A percentile compares a stretch with the other conserved stretches of the same genome.
These are phyloP conservation scores for Idaea straminata DNA, from an alignment of 2,888 invertebrate species.

Conservation along the genomic window DNA sequence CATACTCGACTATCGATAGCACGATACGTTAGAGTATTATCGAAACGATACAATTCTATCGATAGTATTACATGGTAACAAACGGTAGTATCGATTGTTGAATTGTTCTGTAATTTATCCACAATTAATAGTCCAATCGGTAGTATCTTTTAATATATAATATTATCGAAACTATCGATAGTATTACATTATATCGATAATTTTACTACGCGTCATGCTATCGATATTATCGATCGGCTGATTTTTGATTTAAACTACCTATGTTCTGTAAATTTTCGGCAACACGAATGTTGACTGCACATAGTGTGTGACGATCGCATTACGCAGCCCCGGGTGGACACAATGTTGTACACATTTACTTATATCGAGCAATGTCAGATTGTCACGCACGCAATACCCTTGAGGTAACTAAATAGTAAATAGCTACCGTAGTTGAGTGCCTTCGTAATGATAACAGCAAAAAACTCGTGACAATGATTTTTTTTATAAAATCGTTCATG, in stretches of 20 bases:
- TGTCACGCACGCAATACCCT: constrained; percentile 59
- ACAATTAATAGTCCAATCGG: too few species aligned
- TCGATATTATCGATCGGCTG: too few species aligned
- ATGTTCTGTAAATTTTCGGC: constrained; percentile 20
- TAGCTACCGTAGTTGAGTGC: constrained; percentile 7
- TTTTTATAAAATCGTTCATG: background rate
- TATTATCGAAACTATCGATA: too few species aligned
- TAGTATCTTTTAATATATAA: too few species aligned
- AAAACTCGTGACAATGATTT: background rate
- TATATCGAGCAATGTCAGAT: constrained; percentile 37
- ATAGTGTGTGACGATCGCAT: constrained; percentile 39
- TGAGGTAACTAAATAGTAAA: constrained; percentile 21
- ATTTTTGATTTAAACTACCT: constrained; percentile 15
- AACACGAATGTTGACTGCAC: constrained; percentile 36
- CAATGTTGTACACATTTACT: constrained; percentile 40
- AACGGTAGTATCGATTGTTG: too few species aligned
- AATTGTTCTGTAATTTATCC: too few species aligned
- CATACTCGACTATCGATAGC: too few species aligned
- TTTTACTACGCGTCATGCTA: background rate
- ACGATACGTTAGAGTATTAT: too few species aligned
- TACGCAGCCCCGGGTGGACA: constrained; percentile 38
- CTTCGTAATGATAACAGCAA: background rate
- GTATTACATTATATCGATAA: too few species aligned
- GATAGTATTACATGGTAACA: too few species aligned
- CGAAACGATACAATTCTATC: too few species aligned